These are phyloP conservation scores for Rhinogobio ventralis DNA, from an alignment of 2,797 vertebrate species.

Conservation along the genomic window DNA sequence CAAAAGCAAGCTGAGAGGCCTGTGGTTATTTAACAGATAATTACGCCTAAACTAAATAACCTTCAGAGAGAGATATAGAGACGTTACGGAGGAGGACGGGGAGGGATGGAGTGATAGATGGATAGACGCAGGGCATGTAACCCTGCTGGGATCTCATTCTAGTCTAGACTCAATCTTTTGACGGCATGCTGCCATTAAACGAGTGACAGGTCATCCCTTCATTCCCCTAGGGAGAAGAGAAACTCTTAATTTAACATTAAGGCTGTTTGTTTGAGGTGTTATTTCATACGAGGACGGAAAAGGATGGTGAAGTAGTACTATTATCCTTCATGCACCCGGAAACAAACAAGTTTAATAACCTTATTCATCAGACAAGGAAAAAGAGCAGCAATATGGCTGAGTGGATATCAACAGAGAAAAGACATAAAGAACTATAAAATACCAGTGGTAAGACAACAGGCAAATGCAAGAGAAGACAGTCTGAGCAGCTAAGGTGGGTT, in stretches of 20 bases:
- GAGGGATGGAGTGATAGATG: constrained; percentile 45
- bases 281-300: constrained; percentile 33
- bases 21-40: constrained; percentile 63
- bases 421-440: constrained; percentile 19
- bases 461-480: background rate
- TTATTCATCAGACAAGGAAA: constrained; percentile 44
- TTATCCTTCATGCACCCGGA: constrained; percentile 52
- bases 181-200: constrained; percentile 49
- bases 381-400: constrained; percentile 16
- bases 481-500: background rate
- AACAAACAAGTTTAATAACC: constrained; percentile 53
- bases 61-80: constrained; percentile 54
- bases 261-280: constrained; percentile 55
- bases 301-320: constrained; percentile 35
- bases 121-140: constrained; percentile 42
- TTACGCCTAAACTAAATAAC: constrained; percentile 64
- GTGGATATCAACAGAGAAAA: constrained; percentile 19
- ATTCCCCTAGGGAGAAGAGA: constrained; percentile 29
- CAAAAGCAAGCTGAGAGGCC: constrained; percentile 55
- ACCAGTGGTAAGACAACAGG: background rate
- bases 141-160: constrained; percentile 53
- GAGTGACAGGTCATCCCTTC: constrained; percentile 50
- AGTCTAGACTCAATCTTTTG: constrained; percentile 49
- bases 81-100: constrained; percentile 3
- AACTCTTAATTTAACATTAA: constrained; percentile 56